Percentiles rank a stretch among this genome's conserved stretches.
phyloP scores from a whole-genome alignment of 2,113 vertebrate genomes.

The Pyrgilauda ruficollis region DNA sequence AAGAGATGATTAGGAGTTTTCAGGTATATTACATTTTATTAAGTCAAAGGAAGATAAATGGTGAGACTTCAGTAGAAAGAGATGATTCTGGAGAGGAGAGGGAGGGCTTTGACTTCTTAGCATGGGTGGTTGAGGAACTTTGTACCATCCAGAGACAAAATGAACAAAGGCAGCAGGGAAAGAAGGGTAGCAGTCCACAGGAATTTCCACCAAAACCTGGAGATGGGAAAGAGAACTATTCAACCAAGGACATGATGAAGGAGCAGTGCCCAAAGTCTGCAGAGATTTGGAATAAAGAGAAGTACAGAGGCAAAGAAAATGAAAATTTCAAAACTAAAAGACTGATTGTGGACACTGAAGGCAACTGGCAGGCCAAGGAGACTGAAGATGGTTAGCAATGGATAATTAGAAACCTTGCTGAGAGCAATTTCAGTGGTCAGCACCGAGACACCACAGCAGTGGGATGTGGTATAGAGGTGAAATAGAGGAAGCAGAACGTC shows the following conservation, averaged over 20 bases:
- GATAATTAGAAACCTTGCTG: not conserved
- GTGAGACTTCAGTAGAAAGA: not conserved
- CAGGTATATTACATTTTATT: not conserved
- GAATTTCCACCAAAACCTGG: not conserved
- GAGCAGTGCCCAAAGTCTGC: not conserved
- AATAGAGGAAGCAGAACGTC: not conserved
- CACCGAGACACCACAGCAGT: not conserved
- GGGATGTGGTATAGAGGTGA: not conserved
- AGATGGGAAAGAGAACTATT: not conserved
- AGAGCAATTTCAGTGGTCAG: constrained; percentile 7
- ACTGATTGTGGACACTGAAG: not conserved
- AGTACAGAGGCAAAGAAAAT: not conserved
- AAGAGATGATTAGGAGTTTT: not conserved
- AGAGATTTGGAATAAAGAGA: not conserved
- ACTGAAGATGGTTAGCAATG: not conserved
- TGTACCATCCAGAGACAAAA: not conserved
- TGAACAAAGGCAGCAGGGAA: not conserved
- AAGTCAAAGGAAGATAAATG: not conserved
- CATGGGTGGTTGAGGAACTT: not conserved
- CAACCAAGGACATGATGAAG: not conserved
- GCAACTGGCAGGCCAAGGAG: not conserved
- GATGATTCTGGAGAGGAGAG: not conserved
- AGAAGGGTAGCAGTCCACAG: not conserved
- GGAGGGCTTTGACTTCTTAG: not conserved
- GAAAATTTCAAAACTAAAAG: not conserved